Conservation (phyloP, 2,888 invertebrate species). For the Deilephila porcellus region DNA sequence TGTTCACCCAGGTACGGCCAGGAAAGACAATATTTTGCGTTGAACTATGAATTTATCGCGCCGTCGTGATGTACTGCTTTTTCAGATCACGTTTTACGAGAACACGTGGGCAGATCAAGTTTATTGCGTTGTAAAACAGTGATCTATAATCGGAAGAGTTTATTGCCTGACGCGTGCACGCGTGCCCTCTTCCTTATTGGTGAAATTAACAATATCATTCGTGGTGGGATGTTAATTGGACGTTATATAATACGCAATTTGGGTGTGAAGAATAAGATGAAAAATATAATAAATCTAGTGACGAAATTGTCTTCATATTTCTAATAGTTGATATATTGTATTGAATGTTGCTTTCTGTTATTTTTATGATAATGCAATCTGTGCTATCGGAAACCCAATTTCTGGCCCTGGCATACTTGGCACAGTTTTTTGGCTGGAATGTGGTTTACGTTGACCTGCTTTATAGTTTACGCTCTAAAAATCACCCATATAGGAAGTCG, state of each 20-base stretch:
- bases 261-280: background rate
- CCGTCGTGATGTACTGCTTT: conserved; percentile 28
- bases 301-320: background rate
- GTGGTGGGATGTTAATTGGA: background rate
- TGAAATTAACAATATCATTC: conserved; percentile 23
- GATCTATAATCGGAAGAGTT: conserved; percentile 55
- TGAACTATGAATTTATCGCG: conserved; percentile 25
- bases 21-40: conserved; percentile 24
- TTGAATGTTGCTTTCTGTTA: background rate
- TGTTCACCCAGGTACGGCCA: conserved; percentile 13
- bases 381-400: background rate
- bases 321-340: background rate
- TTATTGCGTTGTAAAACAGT: conserved; percentile 60
- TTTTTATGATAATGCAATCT: background rate
- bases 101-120: conserved; percentile 51
- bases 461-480: background rate
- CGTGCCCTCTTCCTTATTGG: conserved; percentile 42
- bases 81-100: conserved; percentile 31
- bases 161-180: conserved; percentile 47
- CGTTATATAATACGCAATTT: background rate
- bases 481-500: background rate
- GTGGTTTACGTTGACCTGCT: background rate
- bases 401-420: background rate
- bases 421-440: conserved; percentile 1
- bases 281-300: background rate